Percentiles rank a stretch among this genome's conserved stretches.
These are phyloP conservation scores for Istiophorus platypterus DNA, from an alignment of 2,113 vertebrate genomes.

Conservation along the genomic window DNA sequence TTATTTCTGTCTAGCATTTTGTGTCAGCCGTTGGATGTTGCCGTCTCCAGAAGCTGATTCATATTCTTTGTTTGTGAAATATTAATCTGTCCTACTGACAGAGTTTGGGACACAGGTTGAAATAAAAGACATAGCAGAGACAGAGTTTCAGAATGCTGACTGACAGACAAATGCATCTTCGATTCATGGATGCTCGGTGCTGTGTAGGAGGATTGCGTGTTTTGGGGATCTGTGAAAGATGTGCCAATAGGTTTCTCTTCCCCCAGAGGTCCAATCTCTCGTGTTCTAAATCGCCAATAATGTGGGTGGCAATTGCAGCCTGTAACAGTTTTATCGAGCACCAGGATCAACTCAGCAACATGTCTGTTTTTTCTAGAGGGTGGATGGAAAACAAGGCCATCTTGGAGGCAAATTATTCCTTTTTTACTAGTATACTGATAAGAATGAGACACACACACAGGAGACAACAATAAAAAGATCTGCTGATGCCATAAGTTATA, in stretches of 20 bases:
- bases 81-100: slow-evolving; percentile 1
- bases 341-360: slow-evolving; percentile 1
- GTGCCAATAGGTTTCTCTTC: slow-evolving; percentile 31
- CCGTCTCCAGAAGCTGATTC: slow-evolving; percentile 6
- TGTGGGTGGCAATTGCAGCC: slow-evolving; percentile 33
- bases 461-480: neutral
- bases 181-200: neutral
- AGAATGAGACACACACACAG: neutral
- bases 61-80: slow-evolving; percentile 36
- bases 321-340: slow-evolving; percentile 16
- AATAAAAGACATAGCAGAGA: slow-evolving; percentile 2
- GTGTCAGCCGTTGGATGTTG: slow-evolving; percentile 16
- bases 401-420: too few species aligned
- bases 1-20: slow-evolving; percentile 8
- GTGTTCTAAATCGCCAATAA: slow-evolving; percentile 26
- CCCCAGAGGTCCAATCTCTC: slow-evolving; percentile 21
- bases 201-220: slow-evolving; percentile 33
- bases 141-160: neutral
- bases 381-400: slow-evolving; percentile 9
- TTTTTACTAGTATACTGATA: neutral
- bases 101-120: slow-evolving; percentile 20
- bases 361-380: neutral
- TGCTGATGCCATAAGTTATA: neutral
- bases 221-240: slow-evolving; percentile 31
- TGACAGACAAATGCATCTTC: slow-evolving; percentile 1